Evolutionary conservation across 2,888 invertebrate genomes (phyloP), one percentile per base, ranked within the genome.

Genomic region (Drosophila antonietae): DNA sequence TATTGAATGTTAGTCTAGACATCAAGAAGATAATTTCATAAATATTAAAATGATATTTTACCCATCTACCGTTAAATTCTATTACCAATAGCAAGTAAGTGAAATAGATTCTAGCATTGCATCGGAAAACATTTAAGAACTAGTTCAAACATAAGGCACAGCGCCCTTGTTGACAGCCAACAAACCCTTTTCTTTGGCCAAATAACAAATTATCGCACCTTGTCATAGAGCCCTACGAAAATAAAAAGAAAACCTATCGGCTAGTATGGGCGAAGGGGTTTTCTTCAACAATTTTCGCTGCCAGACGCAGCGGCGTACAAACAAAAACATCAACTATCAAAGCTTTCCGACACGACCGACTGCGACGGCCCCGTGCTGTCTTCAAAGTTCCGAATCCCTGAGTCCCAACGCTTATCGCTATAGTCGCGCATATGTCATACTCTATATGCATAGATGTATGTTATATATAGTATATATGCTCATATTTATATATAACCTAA

Each of bases 331-430:
- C 28, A 55, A 47, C 53, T 53, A 51, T 59, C 47, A 70, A 69
- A 69, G 62, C 60, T 69, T 43, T 15, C 14, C 39, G 35, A 37
- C 47, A 12, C 33, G 41, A 18, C 31, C 18, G 53, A 57, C 33
- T 37, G 64, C 65, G 58, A 39, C 55, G 55, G 77, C 71, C 44
- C 71, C 77, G 61, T 9, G 62, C 41, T 67, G 77, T 78, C 80
- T 78, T 78, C 72, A 68, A 67, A 80, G 80, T 66, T 75, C 49
- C 65, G 51, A 51, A 20, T 74, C 63, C 28, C 20, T 56, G 51
- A 74, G 49, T 35, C 35, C 39, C 15, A 15, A 31, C 28, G 28
- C 56, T 70, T 77, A 77, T 77, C 80, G 53, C 67, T 15, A 31
- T n/a, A 60, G 37, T 58, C 51, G 56, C 70, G 66, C 65, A 74